Percentiles rank a stretch among this genome's conserved stretches.
Evolutionary conservation across 2,797 vertebrate species (phyloP).

Genomic region (Pipistrellus nathusii): DNA sequence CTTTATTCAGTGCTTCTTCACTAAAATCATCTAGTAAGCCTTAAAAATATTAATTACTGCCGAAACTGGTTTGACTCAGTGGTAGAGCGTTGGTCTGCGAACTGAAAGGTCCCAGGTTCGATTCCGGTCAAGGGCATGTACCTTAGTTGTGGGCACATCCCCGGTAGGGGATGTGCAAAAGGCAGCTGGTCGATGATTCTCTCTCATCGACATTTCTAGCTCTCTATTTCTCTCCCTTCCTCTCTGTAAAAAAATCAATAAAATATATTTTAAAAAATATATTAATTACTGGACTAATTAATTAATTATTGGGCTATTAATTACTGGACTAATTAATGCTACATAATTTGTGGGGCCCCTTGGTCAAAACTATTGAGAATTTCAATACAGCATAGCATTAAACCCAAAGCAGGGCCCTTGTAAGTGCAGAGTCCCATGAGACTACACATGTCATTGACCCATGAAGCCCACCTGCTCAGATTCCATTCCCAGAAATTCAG

Average conservation of each 20-base stretch:
- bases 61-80: too few relatives aligned
- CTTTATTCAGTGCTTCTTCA: conserved; percentile 33
- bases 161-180: too few relatives aligned
- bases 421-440: neutral
- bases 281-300: too few relatives aligned
- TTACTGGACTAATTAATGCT: neutral
- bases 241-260: too few relatives aligned
- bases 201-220: too few relatives aligned
- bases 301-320: neutral
- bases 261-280: too few relatives aligned
- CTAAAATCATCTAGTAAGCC: conserved; percentile 50
- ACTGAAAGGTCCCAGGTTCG: too few relatives aligned
- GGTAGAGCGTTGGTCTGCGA: too few relatives aligned
- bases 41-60: conserved; percentile 1
- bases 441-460: neutral
- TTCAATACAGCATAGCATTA: conserved; percentile 10
- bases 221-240: too few relatives aligned
- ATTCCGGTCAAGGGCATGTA: too few relatives aligned
- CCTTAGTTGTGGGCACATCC: too few relatives aligned
- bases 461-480: neutral
- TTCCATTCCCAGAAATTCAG: conserved; percentile 17
- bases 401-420: neutral
- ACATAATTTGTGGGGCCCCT: neutral
- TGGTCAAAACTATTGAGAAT: conserved; percentile 29
- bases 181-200: too few relatives aligned